Percentiles rank a stretch among this genome's conserved stretches.
phyloP scores from a whole-genome alignment of 2,888 invertebrate species.

The Leucozona laternaria region DNA sequence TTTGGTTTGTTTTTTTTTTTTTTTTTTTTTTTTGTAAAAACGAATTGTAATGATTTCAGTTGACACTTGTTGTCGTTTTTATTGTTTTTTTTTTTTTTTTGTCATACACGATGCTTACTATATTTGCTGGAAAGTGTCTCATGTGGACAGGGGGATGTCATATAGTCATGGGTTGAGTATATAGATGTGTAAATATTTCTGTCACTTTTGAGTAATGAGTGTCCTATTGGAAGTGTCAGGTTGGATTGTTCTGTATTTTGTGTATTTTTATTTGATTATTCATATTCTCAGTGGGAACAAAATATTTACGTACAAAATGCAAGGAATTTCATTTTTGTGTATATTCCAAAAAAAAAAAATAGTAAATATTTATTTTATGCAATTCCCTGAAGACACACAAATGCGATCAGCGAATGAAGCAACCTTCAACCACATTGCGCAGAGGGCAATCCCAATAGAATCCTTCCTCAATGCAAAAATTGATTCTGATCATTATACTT shows the following conservation, averaged over 20 bases:
- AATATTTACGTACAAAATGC: too few relatives aligned
- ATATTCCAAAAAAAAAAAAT: too few relatives aligned
- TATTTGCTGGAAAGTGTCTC: background rate
- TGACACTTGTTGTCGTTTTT: constrained; percentile 69
- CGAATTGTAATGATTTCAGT: constrained; percentile 63
- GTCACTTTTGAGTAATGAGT: constrained; percentile 70
- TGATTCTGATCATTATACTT: too few relatives aligned
- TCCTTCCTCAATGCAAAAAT: too few relatives aligned
- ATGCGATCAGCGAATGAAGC: too few relatives aligned
- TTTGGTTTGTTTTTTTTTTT: background rate
- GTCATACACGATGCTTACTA: background rate
- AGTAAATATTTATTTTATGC: too few relatives aligned
- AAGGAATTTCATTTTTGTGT: too few relatives aligned
- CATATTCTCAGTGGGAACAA: background rate
- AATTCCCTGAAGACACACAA: too few relatives aligned
- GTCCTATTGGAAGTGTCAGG: constrained; percentile 60
- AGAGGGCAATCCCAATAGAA: too few relatives aligned
- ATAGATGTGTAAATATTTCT: constrained; percentile 47
- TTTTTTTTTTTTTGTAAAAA: constrained; percentile 24
- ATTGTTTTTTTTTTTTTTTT: constrained; percentile 28
- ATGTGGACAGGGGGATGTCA: constrained; percentile 10
- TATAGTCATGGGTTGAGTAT: background rate
- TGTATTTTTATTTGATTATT: background rate
- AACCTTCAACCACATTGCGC: too few relatives aligned
- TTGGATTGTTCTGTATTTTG: background rate